These are phyloP conservation scores for Sinelater perroti DNA, from an alignment of 2,888 invertebrate genomes.

Conservation along the genomic window DNA sequence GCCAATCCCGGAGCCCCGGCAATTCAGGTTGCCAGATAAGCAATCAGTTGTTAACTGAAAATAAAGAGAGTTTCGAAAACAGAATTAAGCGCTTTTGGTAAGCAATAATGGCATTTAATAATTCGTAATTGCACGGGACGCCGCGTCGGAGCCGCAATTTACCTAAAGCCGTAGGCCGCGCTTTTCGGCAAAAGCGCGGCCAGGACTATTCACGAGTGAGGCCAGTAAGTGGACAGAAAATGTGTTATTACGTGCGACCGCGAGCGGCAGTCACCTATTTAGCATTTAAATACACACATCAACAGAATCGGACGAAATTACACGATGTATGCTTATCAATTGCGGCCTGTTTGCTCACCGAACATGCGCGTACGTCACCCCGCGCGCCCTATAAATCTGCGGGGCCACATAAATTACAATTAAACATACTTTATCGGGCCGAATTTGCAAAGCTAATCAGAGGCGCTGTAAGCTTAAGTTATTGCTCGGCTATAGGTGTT, in stretches of 20 bases:
- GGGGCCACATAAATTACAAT: slow-evolving; percentile 32
- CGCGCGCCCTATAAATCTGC: slow-evolving; percentile 18
- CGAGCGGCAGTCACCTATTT: slow-evolving; percentile 26
- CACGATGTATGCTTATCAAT: slow-evolving; percentile 31
- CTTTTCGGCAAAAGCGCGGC: slow-evolving; percentile 14
- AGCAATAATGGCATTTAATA: slow-evolving; percentile 18
- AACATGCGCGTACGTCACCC: slow-evolving; percentile 19
- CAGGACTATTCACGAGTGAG: slow-evolving; percentile 18
- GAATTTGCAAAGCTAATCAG: slow-evolving; percentile 38
- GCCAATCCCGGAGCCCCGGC: not conserved
- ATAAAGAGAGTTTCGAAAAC: not conserved
- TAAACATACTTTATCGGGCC: slow-evolving; percentile 27
- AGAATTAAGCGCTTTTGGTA: slow-evolving; percentile 9
- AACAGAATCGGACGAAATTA: slow-evolving; percentile 29
- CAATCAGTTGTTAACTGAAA: not conserved
- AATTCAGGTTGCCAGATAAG: not conserved
- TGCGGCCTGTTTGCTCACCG: slow-evolving; percentile 30
- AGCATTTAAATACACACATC: slow-evolving; percentile 34
- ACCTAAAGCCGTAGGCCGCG: slow-evolving; percentile 1
- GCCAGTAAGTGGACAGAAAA: slow-evolving; percentile 28
- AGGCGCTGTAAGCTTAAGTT: slow-evolving; percentile 27
- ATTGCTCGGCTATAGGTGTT: slow-evolving; percentile 29
- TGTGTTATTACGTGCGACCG: slow-evolving; percentile 22
- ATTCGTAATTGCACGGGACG: slow-evolving; percentile 17
- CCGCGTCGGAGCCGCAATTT: slow-evolving; percentile 8